Conservation (phyloP, 2,888 invertebrate species). For the Listrodromus nycthemerus region DNA sequence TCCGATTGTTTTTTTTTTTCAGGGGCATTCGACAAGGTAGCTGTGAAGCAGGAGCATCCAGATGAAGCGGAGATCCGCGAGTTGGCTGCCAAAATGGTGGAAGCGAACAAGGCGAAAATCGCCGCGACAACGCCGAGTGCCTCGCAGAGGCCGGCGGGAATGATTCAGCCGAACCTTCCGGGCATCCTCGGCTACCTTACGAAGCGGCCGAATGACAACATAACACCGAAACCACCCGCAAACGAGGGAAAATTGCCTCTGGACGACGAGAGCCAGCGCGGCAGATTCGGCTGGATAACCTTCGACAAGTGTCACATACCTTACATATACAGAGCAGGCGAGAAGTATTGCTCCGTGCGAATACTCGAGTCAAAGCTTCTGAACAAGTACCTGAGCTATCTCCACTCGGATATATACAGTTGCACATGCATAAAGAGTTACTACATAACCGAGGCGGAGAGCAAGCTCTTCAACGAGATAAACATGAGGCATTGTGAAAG, state of each 20-base stretch:
- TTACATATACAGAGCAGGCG: conserved; percentile 93
- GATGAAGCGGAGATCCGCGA: conserved; percentile 95
- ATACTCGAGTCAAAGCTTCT: conserved; percentile 96
- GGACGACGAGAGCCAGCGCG: conserved; percentile 92
- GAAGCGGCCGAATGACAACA: conserved; percentile 74
- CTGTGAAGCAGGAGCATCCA: conserved; percentile 90
- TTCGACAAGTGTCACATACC: conserved; percentile 95
- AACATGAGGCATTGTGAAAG: conserved; percentile 96
- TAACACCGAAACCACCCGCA: conserved; percentile 74
- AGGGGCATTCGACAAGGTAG: conserved; percentile 83
- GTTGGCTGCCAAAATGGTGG: conserved; percentile 94
- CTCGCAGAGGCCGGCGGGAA: conserved; percentile 70
- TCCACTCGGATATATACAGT: conserved; percentile 95
- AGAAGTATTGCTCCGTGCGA: conserved; percentile 96
- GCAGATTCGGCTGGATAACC: conserved; percentile 96
- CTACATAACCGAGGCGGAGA: conserved; percentile 96
- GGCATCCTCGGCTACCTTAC: conserved; percentile 83
- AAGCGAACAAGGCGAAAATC: conserved; percentile 90
- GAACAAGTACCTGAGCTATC: conserved; percentile 94
- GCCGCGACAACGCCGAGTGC: conserved; percentile 83
- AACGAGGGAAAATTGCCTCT: conserved; percentile 85
- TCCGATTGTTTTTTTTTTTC: conserved; percentile 58
- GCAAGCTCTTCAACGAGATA: conserved; percentile 95
- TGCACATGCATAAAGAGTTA: conserved; percentile 97
- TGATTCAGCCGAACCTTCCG: conserved; percentile 81